phyloP scores from a whole-genome alignment of 2,113 vertebrate species.

The Pituophis catenifer region DNA sequence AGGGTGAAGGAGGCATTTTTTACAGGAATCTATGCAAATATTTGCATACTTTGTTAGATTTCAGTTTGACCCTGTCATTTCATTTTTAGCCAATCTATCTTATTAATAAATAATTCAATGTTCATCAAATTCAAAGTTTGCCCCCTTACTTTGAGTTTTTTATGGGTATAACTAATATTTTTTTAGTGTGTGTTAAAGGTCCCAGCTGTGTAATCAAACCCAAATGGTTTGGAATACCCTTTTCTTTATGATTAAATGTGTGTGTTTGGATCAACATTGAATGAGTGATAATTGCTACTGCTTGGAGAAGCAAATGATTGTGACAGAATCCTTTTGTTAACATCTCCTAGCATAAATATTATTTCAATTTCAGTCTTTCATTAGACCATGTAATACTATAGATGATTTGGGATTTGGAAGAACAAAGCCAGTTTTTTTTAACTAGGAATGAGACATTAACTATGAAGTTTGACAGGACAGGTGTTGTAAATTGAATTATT shows the following conservation, averaged over 20 bases:
- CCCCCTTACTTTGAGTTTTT: background rate
- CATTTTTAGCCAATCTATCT: background rate
- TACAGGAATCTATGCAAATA: background rate
- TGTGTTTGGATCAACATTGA: background rate
- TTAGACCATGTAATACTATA: background rate
- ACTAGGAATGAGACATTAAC: background rate
- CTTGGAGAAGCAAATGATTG: background rate
- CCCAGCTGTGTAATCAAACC: background rate
- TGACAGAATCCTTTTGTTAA: background rate
- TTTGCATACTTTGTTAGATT: background rate
- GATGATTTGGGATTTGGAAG: background rate
- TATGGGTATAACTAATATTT: background rate
- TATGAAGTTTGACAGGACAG: background rate
- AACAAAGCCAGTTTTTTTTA: background rate
- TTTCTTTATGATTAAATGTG: background rate
- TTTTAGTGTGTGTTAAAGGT: background rate
- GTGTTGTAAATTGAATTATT: background rate
- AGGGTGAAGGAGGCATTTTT: background rate
- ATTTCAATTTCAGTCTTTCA: background rate
- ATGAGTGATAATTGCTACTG: background rate
- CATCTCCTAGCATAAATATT: background rate
- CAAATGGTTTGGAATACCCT: background rate
- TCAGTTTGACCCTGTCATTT: background rate
- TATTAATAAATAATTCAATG: slow-evolving; percentile 3
- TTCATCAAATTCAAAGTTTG: slow-evolving; percentile 15